phyloP scores from a whole-genome alignment of 2,888 invertebrate species.

The Ophioninae sp. region DNA sequence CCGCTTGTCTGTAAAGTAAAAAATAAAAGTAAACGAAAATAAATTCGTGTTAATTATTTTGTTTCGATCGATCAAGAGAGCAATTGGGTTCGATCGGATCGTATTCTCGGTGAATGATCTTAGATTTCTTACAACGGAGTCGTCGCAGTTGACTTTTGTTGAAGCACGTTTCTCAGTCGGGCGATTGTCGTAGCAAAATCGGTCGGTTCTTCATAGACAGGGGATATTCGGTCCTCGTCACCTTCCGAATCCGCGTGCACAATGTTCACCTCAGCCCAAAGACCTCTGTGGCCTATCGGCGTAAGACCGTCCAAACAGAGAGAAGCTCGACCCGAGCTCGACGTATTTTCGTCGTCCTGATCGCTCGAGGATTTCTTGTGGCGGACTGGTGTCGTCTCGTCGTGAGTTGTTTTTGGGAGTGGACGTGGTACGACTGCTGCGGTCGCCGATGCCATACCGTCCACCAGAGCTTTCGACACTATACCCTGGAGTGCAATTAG shows the following conservation, averaged over 20 bases:
- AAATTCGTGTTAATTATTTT: background rate
- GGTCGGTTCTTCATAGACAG: conserved; percentile 88
- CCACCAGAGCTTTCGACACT: conserved; percentile 72
- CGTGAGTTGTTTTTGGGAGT: conserved; percentile 67
- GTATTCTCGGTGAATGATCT: background rate
- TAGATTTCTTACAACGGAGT: conserved; percentile 70
- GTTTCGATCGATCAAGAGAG: background rate
- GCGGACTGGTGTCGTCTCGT: conserved; percentile 26
- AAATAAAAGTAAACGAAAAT: conserved; percentile 1
- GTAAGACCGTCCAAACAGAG: conserved; percentile 72
- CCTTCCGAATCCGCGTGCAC: conserved; percentile 73
- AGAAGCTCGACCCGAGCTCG: conserved; percentile 54
- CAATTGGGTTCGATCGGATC: background rate
- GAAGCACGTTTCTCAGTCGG: conserved; percentile 85
- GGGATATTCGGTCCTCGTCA: conserved; percentile 81
- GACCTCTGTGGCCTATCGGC: conserved; percentile 70
- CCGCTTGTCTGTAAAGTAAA: conserved; percentile 69
- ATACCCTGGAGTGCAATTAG: conserved; percentile 64
- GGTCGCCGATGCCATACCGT: conserved; percentile 75
- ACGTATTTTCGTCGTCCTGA: conserved; percentile 39
- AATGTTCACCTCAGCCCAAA: conserved; percentile 73
- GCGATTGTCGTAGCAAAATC: conserved; percentile 89
- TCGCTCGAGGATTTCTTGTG: conserved; percentile 40
- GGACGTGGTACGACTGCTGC: conserved; percentile 74
- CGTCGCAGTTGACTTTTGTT: conserved; percentile 82